Base-by-base conservation (phyloP, 2,113 vertebrate genomes). In the Mus spicilegus region DNA sequence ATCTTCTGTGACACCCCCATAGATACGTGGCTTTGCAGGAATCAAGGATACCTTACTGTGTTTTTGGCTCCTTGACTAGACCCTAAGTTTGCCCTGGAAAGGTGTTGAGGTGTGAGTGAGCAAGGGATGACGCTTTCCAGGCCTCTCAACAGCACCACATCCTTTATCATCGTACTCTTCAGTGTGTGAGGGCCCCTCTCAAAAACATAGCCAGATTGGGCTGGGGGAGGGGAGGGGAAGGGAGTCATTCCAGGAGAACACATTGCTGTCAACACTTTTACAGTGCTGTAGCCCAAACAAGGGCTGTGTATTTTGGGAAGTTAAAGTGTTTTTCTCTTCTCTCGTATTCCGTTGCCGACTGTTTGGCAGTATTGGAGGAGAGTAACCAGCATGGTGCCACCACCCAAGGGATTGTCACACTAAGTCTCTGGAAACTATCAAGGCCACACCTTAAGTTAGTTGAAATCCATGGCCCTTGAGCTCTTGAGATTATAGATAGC, bases 381-480 rank as follows among this genome's bases (percentile, higher is more conserved):
- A 80, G 76, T 90, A 63, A 87, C 92, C 90, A 81, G 9, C 33
- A 20, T 1, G 3, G 22, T 49, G 33, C 58, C 80, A 0, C 78
- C 36, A 69, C 87, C 84, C 73, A 88, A 80, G 89, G 89, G 91
- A 67, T 87, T 93, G 96, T 97, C 95, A 95, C 39, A 22, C 5
- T 3, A 90, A 54, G 88, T 94, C 76, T 92, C 96, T 97, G 96
- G 97, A 92, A 94, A 69, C 42, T 69, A 19, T 95, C 97, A 87
- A 90, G 72, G 36, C 54, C 94, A 95, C 94, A 95, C 90, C 36
- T 94, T 95, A 28, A 70, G 14, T 56, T 92, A 56, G 96, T 28
- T 96, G 96, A 97, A 88, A 89, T 72, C 77, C 76, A 94, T 3
- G 69, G 97, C 54, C 92, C 51, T 30, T 58, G 94, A 93, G 88